Base-by-base conservation (phyloP, 2,888 invertebrate genomes). In the Mechanitis mazaeus region DNA sequence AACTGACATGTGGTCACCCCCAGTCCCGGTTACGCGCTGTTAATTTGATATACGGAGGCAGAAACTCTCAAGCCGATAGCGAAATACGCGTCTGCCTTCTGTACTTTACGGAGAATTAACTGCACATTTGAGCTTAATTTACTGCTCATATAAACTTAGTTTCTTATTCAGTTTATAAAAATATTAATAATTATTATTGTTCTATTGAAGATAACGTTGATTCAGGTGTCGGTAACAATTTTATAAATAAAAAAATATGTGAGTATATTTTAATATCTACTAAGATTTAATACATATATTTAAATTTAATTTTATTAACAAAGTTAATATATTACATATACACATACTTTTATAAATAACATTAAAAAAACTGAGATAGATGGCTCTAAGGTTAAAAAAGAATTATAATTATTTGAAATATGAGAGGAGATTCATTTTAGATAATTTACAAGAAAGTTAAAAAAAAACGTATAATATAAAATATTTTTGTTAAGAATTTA, bases 21-120 rank as follows among this genome's bases (percentile, higher is more conserved):
- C 69, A 68, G 64, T 73, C 75, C 76, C 76, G 74, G 84, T 85
- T 87, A 79, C 81, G 80, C 82, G 69, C 78, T 77, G 85, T 84
- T 84, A 81, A 82, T 83, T 83, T 82, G 77, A 83, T 78, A 76
- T 78, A 76, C 78, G 71, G 75, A 81, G 78, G 80, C 83, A 79
- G 83, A 83, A 80, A 78, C 78, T 80, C 76, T 71, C 76, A 70
- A 69, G 69, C 73, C 72, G 81, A 83, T 81, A 79, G 68, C 71
- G 67, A 67, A 64, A 63, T 64, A 72, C 70, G 69, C 68, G 65
- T 62, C 63, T 61, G 64, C 67, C 65, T 66, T 66, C 66, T 67
- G 65, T 66, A 64, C 70, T 70, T 76, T 77, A 75, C 75, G 45
- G 54, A 60, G 64, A 63, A 60, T 64, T 62, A 60, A 45, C 12